Evolutionary conservation across 2,888 invertebrate genomes (phyloP).

Genomic region (Macrosoma leucophasiata): DNA sequence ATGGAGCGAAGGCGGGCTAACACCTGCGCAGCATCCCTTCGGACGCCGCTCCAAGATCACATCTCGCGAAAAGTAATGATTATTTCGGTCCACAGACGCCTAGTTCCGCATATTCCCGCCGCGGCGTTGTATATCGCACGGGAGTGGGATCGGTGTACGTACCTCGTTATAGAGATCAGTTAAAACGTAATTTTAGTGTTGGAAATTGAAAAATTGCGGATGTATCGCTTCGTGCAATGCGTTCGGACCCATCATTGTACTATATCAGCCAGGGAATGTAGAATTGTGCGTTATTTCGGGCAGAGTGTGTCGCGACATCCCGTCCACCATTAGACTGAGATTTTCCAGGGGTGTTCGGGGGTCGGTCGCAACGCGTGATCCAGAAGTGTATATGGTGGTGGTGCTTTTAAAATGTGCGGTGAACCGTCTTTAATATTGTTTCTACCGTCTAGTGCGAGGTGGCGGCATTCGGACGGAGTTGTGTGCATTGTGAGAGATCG

Average conservation of each 20-base stretch:
- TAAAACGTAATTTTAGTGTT: constrained; percentile 58
- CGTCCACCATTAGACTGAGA: constrained; percentile 41
- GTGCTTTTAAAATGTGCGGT: constrained; percentile 27
- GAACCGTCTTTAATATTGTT: constrained; percentile 32
- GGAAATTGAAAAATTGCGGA: constrained; percentile 53
- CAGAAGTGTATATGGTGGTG: too few species aligned
- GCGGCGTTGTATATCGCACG: constrained; percentile 51
- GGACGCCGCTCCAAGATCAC: constrained; percentile 63
- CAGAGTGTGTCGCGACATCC: too few species aligned
- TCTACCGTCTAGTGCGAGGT: constrained; percentile 43
- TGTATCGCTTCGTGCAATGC: constrained; percentile 30
- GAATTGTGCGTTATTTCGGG: too few species aligned
- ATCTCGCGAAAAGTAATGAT: constrained; percentile 76
- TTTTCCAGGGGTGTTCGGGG: constrained; percentile 41
- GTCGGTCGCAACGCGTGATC: constrained; percentile 9
- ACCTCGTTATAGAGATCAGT: constrained; percentile 50
- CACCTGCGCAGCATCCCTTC: constrained; percentile 66
- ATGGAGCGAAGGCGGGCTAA: constrained; percentile 46
- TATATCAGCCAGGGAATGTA: too few species aligned
- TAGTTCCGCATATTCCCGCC: constrained; percentile 66
- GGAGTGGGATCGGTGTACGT: constrained; percentile 52
- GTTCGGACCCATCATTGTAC: too few species aligned
- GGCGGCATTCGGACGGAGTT: constrained; percentile 41
- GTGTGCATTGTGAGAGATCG: constrained; percentile 33
- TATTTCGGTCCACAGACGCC: constrained; percentile 68